Evolutionary conservation across 1,140 invertebrate genomes (phyloP), one percentile per base, ranked within the genome.

Genomic region (Bombus affinis): DNA sequence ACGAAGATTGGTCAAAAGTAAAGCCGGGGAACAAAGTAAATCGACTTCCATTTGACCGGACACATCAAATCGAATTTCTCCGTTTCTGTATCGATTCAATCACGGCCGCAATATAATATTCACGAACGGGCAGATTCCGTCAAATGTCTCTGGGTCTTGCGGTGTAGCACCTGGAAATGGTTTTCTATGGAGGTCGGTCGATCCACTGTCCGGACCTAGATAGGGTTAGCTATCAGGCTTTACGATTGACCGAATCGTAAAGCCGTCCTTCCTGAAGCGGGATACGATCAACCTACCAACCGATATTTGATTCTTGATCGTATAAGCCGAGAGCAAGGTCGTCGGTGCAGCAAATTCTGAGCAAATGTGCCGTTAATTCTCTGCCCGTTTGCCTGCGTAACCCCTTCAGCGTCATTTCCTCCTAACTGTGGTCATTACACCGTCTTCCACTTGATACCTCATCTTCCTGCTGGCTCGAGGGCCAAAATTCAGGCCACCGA

Each of bases 241-340:
- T 91, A 91, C 81, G 89, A 91, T 88, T 88, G 86, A 90, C 89
- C 89, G 86, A 90, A 90, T 88, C 89, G 74, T 88, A 91, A 91
- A 91, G 81, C 68, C 81, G 53, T 39, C 44, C 62, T 32, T n/a
- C 44, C 37, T 44, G 66, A 79, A 70, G 15, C n/a, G 59, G 68
- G 28, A 65, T 73, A 76, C 71, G 83, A 59, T 70, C 85, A 72
- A 42, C 82, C 75, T 35, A 37, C 9, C 62, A 12, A 32, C 72
- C 74, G 86, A 79, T 74, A 78, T 78, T 78, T 44, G 78, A 89
- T 82, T 89, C 79, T 83, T 65, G 84, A 87, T 90, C 57, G 76
- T 79, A 75, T 72, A 66, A 86, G 76, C 83, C 35, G 66, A 75
- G 68, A 82, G 44, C 35, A 57, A 57, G 59, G 32, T 44, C 83